Evolutionary conservation across 2,113 vertebrate genomes (phyloP), one percentile per base, ranked within the genome.

Genomic region (Chamaea fasciata): DNA sequence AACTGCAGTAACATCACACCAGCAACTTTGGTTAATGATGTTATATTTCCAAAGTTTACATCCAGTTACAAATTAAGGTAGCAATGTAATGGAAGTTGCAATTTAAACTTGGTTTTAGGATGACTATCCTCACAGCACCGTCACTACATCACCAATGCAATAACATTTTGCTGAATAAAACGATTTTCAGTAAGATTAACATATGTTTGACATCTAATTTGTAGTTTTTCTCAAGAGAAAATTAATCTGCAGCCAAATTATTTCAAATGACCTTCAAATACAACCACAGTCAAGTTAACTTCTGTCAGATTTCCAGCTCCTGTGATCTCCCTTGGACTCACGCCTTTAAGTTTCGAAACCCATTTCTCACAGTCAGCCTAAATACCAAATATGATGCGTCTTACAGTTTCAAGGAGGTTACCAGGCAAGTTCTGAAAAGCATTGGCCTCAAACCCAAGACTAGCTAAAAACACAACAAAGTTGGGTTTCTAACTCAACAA

Each of bases 141-240:
- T 18, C 52, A 16, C n/a, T 21, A 44, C 20, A 18, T 6, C 18
- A 77, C 21, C 12, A 23, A 31, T 2, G 3, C 60, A 57, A 18
- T 10, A 37, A 49, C 0, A 0, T 52, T 78, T 35, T 67, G 47
- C 30, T 22, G 19, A 70, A 9, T 9, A 71, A 27, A 11, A 44
- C 28, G 39, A 59, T 47, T 64, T 30, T 64, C 44, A 28, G 1
- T 39, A 26, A 68, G 10, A 49, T 31, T 55, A 86, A 55, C 10
- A 7, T 13, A n/a, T 1, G 0, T 31, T 28, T 55, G 19, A 67
- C 7, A 57, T 37, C 26, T n/a, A 9, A 37, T 49, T 28, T 86
- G 55, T 20, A 9, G 10, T 71, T 89, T 63, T 73, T 49, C 49
- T 68, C 47, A 55, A 31, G 7, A 76, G 13, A n/a, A 89, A 56